Base-by-base conservation (phyloP, 2,888 invertebrate species). In the Rhagonycha lutea region DNA sequence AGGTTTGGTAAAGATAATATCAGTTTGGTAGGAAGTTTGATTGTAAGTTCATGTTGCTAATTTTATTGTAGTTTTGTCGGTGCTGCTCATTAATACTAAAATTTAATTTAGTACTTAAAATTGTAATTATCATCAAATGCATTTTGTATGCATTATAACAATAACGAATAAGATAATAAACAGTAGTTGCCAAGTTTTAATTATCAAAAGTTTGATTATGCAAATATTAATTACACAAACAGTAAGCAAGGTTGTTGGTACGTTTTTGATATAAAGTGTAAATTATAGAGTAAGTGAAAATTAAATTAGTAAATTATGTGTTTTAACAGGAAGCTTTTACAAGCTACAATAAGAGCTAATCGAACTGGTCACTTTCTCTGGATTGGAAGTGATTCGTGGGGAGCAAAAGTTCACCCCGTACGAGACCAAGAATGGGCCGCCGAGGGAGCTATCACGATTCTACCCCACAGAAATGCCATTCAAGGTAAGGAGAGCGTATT, bases 341-440 rank as follows among this genome's bases (percentile, higher is more conserved):
- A 89, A 77, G 92, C 92, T 0, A 90, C 90, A 1, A 89, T 91
- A 70, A 88, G 90, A 28, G 90, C 90, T 7, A 91, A 91, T 84
- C 89, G 89, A 76, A 89, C 89, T 0, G 90, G 90, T 8, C 90
- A 92, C 78, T 93, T 92, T 82, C 89, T 92, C 83, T 94, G 93
- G 91, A 89, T 93, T 63, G 93, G 92, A 14, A 93, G 92, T 80
- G 93, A 93, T 86, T 92, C 92, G 0, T 93, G 93, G 93, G 93
- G 93, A 18, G 91, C 91, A 61, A 92, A 92, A 85, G 89, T 89
- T 69, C 89, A 92, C 83, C 92, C 92, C 0, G 92, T 92, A 0
- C 86, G 90, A 77, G 90, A 90, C 77, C 90, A 91, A 80, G 92
- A 92, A 84, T 89, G 87, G 81, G 89, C 89, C 1, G 91, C 91